These are phyloP conservation scores for Charadrius vociferus DNA, from an alignment of 2,113 vertebrate genomes.

Conservation along the genomic window DNA sequence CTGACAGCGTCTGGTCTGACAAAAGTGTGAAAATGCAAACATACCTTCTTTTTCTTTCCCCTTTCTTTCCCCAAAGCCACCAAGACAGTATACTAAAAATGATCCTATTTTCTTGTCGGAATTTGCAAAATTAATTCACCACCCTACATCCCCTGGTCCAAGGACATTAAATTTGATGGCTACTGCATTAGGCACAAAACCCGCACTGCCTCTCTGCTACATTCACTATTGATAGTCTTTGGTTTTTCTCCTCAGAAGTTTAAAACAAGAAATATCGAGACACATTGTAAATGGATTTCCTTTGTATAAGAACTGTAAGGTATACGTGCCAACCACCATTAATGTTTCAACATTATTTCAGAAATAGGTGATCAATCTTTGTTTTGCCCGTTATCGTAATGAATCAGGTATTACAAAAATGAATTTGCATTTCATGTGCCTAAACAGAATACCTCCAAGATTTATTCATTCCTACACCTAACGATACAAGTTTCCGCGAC, in stretches of 20 bases:
- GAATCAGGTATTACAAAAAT: accelerated
- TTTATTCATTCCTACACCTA: accelerated
- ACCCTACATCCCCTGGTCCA: accelerated
- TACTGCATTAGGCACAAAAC: accelerated
- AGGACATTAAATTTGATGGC: accelerated
- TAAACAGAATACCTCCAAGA: accelerated
- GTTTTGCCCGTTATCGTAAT: too few species aligned
- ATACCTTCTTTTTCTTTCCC: too few species aligned
- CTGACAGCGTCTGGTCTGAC: not conserved
- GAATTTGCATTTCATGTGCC: not conserved
- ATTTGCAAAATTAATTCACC: not conserved
- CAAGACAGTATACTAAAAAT: accelerated
- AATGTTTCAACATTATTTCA: not conserved
- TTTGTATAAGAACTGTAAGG: accelerated
- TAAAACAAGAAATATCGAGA: accelerated
- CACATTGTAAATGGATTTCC: accelerated
- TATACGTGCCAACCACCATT: accelerated
- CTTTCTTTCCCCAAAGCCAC: not conserved
- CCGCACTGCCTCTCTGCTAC: accelerated
- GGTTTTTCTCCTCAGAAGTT: accelerated
- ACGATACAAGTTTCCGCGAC: accelerated
- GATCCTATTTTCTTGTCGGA: not conserved
- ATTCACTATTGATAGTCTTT: accelerated
- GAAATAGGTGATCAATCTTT: not conserved
- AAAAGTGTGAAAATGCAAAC: not conserved